Evolutionary conservation across 2,888 invertebrate species (phyloP), one percentile per base, ranked within the genome.

Genomic region (Campopleginae sp.): DNA sequence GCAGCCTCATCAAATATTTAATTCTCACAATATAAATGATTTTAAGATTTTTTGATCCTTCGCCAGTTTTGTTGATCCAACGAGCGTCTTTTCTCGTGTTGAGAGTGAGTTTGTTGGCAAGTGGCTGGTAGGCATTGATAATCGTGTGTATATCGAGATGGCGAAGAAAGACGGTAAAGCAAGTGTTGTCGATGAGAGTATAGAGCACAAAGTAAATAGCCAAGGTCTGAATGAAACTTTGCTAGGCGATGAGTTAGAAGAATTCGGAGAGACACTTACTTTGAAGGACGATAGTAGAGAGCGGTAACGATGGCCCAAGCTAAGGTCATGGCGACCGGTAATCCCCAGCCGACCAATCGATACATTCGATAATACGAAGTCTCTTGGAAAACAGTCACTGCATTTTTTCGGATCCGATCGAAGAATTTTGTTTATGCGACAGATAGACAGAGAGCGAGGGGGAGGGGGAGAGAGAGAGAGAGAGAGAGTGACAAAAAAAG

Each of bases 271-370:
- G 61, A 10, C 51, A 91, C 93, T 92, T 89, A 94, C 93, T 93
- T 94, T 72, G 94, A 93, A 88, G 94, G 94, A 92, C 95, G 93
- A 88, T 94, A 94, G 88, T 94, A 94, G 82, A 94, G 86, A 0
- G 95, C 95, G 0, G 96, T 97, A 42, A 96, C 94, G 4, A 95
- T 91, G 0, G 96, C 96, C 98, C 98, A 98, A 1, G 95, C 92
- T 0, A 94, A 90, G 0, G 97, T 97, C 94, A 97, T 95, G 0
- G 96, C 70, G 0, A 96, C 94, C 0, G 98, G 97, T 17, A 95
- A 93, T 5, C 96, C 96, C 98, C 98, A 98, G 0, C 98, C 98
- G 2, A 96, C 93, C 84, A 95, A 94, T 79, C 95, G 94, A 89
- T 96, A 96, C 12, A 95, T 90, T 68, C 95, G 95, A 91, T 96